Base-by-base conservation (phyloP, 2,113 vertebrate genomes). In the Nannobrachium achirus region DNA sequence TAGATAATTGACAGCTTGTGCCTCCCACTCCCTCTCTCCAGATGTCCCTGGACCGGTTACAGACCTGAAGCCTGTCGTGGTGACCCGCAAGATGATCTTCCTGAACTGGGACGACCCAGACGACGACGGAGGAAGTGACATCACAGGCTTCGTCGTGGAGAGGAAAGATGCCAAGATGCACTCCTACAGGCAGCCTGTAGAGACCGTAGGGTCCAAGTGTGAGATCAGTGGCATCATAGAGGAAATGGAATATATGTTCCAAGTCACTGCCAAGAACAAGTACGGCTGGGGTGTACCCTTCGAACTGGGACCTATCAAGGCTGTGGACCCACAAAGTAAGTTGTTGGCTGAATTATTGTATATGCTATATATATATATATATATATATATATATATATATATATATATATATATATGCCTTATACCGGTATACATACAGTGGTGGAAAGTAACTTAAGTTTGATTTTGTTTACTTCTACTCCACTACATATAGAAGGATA, bases 31-130 rank as follows among this genome's bases (percentile, higher is more conserved):
- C 73, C 87, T 69, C n/a, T 50, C 78, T 82, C 88, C 81, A 99
- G 98, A 99, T 85, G 96, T 98, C 57, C 98, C 98, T 0, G 98
- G 98, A 51, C 98, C 93, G 25, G 92, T 99, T 72, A 95, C 95
- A 62, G 98, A 99, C 55, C 91, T 99, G 69, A 98, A 99, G 72
- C 98, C 98, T 44, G 97, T 99, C 46, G 95, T 99, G 46, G 95
- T 97, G 71, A 99, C 97, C 68, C 95, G 95, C 79, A 99, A 98
- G 71, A 95, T 99, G 95, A 96, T 97, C 87, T 94, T 99, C 73
- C 91, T 99, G 76, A 99, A 99, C 81, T 99, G 98, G 98, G 96
- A 96, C 52, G 96, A 99, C 89, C 98, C 98, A 33, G 93, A 75
- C 51, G 98, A 99, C 63, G 95, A 99, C 20, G 98, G 98, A 71